Conservation (phyloP, 64 coral and sea anemone species). For the Pachyseris speciosa region DNA sequence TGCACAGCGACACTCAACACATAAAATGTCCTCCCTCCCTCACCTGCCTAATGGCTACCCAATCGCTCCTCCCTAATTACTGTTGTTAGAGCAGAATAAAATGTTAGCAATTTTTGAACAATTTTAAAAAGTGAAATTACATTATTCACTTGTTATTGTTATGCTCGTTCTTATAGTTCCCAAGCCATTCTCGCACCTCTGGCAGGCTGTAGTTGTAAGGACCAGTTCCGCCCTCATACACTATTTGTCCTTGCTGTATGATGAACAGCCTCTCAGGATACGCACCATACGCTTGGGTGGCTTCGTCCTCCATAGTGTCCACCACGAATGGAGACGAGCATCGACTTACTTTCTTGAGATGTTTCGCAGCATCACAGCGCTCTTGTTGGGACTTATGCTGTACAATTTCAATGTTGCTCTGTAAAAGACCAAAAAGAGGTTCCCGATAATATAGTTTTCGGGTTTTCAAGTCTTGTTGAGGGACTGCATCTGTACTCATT, state of each 20-base stretch:
- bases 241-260: slow-evolving; percentile 21
- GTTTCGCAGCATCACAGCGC: slow-evolving; percentile 58
- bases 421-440: no score
- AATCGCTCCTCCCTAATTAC: no score
- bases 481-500: no score
- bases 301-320: slow-evolving; percentile 57
- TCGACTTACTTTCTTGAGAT: slow-evolving; percentile 5
- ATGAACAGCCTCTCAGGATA: slow-evolving; percentile 57
- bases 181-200: slow-evolving; percentile 51
- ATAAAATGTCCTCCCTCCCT: no score
- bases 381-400: slow-evolving; percentile 58
- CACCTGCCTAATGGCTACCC: no score
- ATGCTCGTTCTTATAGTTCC: neutral
- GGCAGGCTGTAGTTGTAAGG: slow-evolving; percentile 13
- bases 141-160: neutral
- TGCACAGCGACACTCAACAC: no score
- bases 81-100: no score
- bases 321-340: slow-evolving; percentile 37
- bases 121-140: neutral
- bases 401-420: slow-evolving; percentile 62
- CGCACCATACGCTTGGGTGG: slow-evolving; percentile 44
- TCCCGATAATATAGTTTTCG: no score
- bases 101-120: neutral
- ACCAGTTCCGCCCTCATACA: slow-evolving; percentile 47
- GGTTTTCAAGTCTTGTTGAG: no score